Evolutionary conservation across 2,113 vertebrate genomes (phyloP).

Genomic region (Cebidichthys violaceus): DNA sequence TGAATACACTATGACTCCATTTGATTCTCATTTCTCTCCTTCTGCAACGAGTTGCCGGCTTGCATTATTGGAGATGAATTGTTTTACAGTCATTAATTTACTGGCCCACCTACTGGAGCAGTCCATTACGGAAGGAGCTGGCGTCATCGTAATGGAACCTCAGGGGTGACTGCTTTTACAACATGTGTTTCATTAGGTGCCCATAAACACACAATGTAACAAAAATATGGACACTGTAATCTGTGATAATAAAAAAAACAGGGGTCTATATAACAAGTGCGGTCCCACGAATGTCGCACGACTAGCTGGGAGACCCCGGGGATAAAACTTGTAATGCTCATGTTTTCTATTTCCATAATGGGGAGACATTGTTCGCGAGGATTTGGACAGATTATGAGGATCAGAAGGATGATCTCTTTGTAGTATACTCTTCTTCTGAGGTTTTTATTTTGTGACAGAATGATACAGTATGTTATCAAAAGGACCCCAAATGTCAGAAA

Average conservation of each 20-base stretch:
- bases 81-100: slow-evolving; percentile 72
- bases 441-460: slow-evolving; percentile 21
- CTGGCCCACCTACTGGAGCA: slow-evolving; percentile 41
- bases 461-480: slow-evolving; percentile 28
- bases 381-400: slow-evolving; percentile 68
- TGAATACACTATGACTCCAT: slow-evolving; percentile 38
- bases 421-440: slow-evolving; percentile 38
- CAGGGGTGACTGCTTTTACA: slow-evolving; percentile 60
- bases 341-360: slow-evolving; percentile 65
- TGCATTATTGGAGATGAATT: slow-evolving; percentile 69
- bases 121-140: slow-evolving; percentile 59
- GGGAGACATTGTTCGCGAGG: slow-evolving; percentile 53
- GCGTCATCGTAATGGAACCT: slow-evolving; percentile 58
- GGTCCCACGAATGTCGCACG: slow-evolving; percentile 3
- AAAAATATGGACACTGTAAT: slow-evolving; percentile 64
- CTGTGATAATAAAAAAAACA: slow-evolving; percentile 12
- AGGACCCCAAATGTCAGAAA: slow-evolving; percentile 4
- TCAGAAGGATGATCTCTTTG: slow-evolving; percentile 69
- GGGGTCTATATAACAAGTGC: slow-evolving; percentile 22
- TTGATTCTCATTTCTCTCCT: slow-evolving; percentile 53
- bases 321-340: slow-evolving; percentile 36
- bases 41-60: slow-evolving; percentile 46
- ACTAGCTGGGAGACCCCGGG: slow-evolving; percentile 10
- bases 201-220: slow-evolving; percentile 55
- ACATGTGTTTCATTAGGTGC: slow-evolving; percentile 58